Percentiles rank a stretch among this genome's conserved stretches.
Evolutionary conservation across 2,888 invertebrate species (phyloP).

Genomic region (Pegoplata infirma): DNA sequence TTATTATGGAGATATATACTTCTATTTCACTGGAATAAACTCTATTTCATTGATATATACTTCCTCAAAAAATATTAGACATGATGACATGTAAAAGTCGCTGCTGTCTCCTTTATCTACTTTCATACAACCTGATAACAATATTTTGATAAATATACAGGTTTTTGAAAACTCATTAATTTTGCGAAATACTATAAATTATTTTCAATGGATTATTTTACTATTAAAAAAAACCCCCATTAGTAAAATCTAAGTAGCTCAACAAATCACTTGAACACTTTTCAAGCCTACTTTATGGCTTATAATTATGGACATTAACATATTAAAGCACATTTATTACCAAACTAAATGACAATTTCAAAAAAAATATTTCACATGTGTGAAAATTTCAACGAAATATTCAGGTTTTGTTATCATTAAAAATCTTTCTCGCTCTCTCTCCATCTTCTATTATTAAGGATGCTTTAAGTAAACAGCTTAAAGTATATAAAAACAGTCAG

Average conservation of each 20-base stretch:
- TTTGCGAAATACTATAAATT: too few species aligned
- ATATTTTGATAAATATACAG: too few species aligned
- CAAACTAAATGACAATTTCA: slow-evolving; percentile 39
- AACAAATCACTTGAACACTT: background rate
- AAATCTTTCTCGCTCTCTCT: background rate
- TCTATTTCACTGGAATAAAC: too few species aligned
- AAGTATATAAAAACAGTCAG: slow-evolving; percentile 3
- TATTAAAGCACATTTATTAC: slow-evolving; percentile 48
- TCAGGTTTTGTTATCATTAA: background rate
- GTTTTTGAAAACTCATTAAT: too few species aligned
- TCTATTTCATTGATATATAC: too few species aligned
- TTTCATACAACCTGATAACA: too few species aligned
- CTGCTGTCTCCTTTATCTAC: too few species aligned
- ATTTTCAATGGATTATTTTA: too few species aligned
- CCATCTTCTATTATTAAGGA: background rate
- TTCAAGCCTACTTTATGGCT: background rate
- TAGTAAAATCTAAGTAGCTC: background rate
- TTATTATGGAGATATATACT: too few species aligned
- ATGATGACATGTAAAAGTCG: too few species aligned
- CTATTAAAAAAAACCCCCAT: too few species aligned
- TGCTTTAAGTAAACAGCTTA: background rate
- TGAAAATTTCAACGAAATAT: background rate
- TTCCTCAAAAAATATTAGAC: too few species aligned
- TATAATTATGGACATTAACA: slow-evolving; percentile 23
- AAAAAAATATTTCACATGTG: background rate